These are phyloP conservation scores for Procapra przewalskii DNA, from an alignment of 2,113 vertebrate species.

Conservation along the genomic window DNA sequence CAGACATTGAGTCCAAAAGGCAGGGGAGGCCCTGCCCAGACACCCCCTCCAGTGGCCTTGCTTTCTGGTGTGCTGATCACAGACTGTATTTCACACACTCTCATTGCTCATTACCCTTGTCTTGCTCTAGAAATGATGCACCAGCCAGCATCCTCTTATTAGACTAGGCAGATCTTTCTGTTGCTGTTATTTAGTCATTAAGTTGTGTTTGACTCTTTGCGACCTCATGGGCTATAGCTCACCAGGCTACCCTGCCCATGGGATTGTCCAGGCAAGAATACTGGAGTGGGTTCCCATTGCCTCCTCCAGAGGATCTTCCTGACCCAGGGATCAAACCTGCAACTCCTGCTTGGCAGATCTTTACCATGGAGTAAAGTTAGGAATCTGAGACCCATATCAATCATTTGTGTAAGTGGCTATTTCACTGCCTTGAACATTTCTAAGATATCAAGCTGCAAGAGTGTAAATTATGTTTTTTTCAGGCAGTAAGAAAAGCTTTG, in stretches of 20 bases:
- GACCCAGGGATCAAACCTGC: not conserved
- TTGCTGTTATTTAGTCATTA: not conserved
- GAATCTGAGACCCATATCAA: not conserved
- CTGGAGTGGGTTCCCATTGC: not conserved
- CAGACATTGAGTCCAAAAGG: not conserved
- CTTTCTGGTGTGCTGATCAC: not conserved
- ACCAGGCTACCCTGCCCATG: not conserved
- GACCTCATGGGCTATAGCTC: not conserved
- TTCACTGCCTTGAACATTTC: not conserved
- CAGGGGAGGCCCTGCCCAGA: not conserved
- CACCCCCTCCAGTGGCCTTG: not conserved
- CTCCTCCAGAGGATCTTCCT: not conserved
- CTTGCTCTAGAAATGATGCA: not conserved
- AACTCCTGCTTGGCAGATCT: not conserved
- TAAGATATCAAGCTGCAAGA: accelerated
- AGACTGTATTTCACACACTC: not conserved
- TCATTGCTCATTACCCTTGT: not conserved
- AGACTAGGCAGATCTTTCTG: not conserved
- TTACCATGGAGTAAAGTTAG: not conserved
- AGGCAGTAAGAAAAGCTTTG: no score
- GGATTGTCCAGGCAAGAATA: not conserved
- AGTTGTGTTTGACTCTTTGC: not conserved
- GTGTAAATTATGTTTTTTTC: not conserved
- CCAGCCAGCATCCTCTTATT: not conserved
- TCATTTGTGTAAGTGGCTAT: not conserved